Evolutionary conservation across 2,888 invertebrate genomes (phyloP), one percentile per base, ranked within the genome.

Genomic region (Chrysodeixis includens): DNA sequence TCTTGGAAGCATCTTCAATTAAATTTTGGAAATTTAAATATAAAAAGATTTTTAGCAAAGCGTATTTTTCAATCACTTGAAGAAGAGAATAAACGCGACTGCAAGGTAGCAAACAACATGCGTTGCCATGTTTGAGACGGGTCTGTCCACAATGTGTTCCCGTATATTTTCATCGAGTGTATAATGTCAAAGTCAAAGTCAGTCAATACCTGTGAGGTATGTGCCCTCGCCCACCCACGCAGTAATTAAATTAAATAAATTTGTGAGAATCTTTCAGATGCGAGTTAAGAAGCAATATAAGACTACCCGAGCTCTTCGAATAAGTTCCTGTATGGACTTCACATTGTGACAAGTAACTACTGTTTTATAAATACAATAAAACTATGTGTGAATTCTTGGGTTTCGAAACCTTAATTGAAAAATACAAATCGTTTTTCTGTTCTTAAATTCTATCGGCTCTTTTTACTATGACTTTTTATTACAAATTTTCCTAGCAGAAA

Each of bases 151-250:
- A 18, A 8, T 49, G 5, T 20, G 6, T 3, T 4, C 46, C 46
- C 46, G 46, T 49, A 20, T 49, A 10, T 49, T 49, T 20, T 20
- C 12, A 18, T 49, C 9, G 20, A 49, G 20, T 49, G 46, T 49
- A 20, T 18, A 49, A 49, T 49, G 46, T 49, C 46, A 49, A 49
- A 49, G 46, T 49, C 46, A 20, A 49, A 49, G 18, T 20, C 46
- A 49, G 46, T 46, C 46, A 46, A 46, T 46, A 49, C 20, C 46
- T 49, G 16, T 49, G 46, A 49, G 18, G 18, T 10, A 49, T 20
- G 46, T 49, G 10, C 10, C 4, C 46, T 18, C 12, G 2, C 35
- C 14, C 35, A 20, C 46, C 46, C 46, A 49, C 46, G 9, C 46
- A 20, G 46, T 49, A 18, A 18, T 49, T 46, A 18, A 40, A 40